Base-by-base conservation (phyloP, 1,140 invertebrate species). In the Pogonomyrmex barbatus region DNA sequence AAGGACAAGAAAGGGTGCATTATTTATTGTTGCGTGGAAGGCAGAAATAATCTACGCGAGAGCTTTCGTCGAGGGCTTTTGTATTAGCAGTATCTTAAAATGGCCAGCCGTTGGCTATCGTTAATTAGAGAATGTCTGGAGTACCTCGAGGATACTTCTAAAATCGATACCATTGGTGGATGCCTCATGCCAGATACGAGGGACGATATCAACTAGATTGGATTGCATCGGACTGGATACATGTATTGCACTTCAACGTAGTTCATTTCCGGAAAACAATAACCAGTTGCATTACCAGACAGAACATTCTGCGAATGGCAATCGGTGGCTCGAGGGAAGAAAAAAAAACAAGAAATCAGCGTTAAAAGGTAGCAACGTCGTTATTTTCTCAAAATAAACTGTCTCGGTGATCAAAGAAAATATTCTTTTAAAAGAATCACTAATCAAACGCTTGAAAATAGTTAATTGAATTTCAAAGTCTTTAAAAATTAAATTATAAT, bases 181-280 rank as follows among this genome's bases (percentile, higher is more conserved):
- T 85, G 67, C 67, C 42, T 85, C 56, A 4, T 67, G 36, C 14
- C 54, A n/a, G 17, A 24, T 39, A 63, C 45, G 62, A n/a, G 50
- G 30, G 68, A 45, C 65, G 60, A 65, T 84, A 88, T 84, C 71
- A 58, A 86, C 85, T 81, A 81, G 73, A 76, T 89, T 89, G 87
- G 83, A 88, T 88, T 76, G 87, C 70, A 54, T 39, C 24, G 56
- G 33, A 63, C 14, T 50, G n/a, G 73, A 71, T 68, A 68, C 78
- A 54, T 68, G 54, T 58, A 63, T 87, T 30, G 58, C 17, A 39
- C 54, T 10, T 75, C 33, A 2, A 50, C 71, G 52, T 33, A 62
- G 54, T 88, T 79, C 71, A 86, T 87, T 85, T 85, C 87, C 73
- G 60, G 60, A 42, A 62, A 84, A 88, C 62, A 88, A 85, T 88